Evolutionary conservation across 2,888 invertebrate genomes (phyloP), one percentile per base, ranked within the genome.

Genomic region (Encarsia formosa): DNA sequence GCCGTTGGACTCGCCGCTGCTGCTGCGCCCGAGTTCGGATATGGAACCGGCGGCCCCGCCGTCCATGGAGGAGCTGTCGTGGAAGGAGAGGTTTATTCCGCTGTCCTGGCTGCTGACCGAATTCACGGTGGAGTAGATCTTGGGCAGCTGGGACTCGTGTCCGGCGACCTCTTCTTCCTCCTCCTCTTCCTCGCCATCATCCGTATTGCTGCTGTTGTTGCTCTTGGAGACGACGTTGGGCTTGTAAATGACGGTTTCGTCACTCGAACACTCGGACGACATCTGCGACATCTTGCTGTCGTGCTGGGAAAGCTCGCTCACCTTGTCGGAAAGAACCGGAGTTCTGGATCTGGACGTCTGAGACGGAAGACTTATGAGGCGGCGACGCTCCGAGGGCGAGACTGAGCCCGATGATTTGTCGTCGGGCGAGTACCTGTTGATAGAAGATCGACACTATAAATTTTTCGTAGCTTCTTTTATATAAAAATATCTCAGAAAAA

Each of bases 21-120:
- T 73, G 54, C 71, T 70, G 4, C 70, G 64, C n/a, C 63, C 64
- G 29, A 66, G 41, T 22, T 52, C 51, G 3, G 37, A 63, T 56
- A 13, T 61, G 35, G 24, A 67, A 66, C 1, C 61, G 16, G 24
- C n/a, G 15, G 15, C 15, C n/a, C 22, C 47, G 0, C 67, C 65
- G 18, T 73, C 71, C 0, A 63, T 59, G 4, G 71, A 80, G n/a
- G 81, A 77, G 11, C 80, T 80, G 61, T 87, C 87, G 42, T 83
- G 82, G 70, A 86, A 86, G 11, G 83, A 82, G 73, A 87, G 76
- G 66, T 87, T 87, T 50, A 88, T 87, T 1, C 87, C 87, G 62
- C 87, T 87, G 67, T 88, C 88, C 69, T 87, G 87, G 5, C 86
- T 87, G 64, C 87, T 86, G 45, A 85, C 80, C 48, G 85, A 84